Evolutionary conservation across 2,113 vertebrate species (phyloP).

Genomic region (Epinephelus moara): DNA sequence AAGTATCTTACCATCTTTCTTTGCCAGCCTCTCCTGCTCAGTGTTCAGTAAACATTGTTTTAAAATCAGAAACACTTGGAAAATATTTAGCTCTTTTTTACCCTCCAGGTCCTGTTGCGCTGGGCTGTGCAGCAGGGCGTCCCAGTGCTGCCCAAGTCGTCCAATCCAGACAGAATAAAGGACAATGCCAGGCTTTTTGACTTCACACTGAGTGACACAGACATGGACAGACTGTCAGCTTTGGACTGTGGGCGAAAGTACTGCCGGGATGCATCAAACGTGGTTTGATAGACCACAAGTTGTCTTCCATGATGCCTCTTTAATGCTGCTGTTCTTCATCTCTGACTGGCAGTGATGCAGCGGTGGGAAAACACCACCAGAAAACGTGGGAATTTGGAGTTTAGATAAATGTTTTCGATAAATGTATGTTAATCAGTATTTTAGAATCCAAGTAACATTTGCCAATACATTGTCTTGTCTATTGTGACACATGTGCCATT

Average conservation of each 20-base stretch:
- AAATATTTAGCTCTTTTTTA: neutral
- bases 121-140: slow-evolving; percentile 87
- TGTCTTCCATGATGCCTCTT: neutral
- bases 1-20: neutral
- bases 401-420: too few relatives aligned
- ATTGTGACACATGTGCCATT: neutral
- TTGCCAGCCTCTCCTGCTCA: neutral
- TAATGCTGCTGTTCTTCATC: neutral
- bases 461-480: neutral
- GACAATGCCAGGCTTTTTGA: slow-evolving; percentile 84
- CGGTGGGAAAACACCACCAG: neutral
- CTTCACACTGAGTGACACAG: slow-evolving; percentile 78
- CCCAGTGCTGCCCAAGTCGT: slow-evolving; percentile 87
- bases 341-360: neutral
- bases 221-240: slow-evolving; percentile 80
- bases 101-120: slow-evolving; percentile 79
- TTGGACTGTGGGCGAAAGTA: slow-evolving; percentile 82
- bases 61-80: neutral
- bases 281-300: slow-evolving; percentile 66
- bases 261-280: slow-evolving; percentile 86
- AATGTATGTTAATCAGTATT: neutral
- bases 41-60: neutral
- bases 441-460: neutral
- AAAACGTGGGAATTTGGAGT: neutral
- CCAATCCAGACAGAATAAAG: slow-evolving; percentile 75